Evolutionary conservation across 2,113 vertebrate species (phyloP).

Genomic region (Brachyhypopomus occidentalis): DNA sequence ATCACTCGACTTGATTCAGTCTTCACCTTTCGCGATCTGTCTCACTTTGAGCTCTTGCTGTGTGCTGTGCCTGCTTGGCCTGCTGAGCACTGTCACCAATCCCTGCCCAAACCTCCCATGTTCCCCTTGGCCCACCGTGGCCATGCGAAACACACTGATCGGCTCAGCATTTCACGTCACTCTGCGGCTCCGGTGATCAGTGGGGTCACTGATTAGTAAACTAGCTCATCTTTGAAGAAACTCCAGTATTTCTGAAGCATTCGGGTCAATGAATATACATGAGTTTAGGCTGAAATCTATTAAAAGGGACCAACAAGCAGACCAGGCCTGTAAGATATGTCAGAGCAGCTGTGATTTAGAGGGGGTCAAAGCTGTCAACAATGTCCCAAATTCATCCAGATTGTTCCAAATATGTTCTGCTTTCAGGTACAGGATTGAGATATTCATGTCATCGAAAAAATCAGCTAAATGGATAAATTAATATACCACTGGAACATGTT

Average conservation of each 20-base stretch:
- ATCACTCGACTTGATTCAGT: not conserved
- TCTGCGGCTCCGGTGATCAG: constrained; percentile 3
- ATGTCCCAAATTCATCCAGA: too few relatives aligned
- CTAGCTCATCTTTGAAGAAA: constrained; percentile 23
- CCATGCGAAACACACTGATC: constrained; percentile 26
- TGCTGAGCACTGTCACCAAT: not conserved
- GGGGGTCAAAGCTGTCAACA: not conserved
- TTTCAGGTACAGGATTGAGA: not conserved
- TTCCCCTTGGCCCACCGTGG: not conserved
- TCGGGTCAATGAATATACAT: constrained; percentile 2
- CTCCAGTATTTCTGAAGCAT: constrained; percentile 3
- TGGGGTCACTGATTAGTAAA: constrained; percentile 16
- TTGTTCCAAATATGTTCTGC: not conserved
- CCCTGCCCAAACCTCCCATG: not conserved
- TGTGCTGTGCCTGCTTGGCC: not conserved
- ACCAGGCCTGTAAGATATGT: not conserved
- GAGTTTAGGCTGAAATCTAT: not conserved
- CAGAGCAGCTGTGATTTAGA: not conserved
- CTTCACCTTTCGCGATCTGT: constrained; percentile 10
- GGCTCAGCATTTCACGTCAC: constrained; percentile 25
- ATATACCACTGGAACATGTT: not conserved
- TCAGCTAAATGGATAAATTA: not conserved
- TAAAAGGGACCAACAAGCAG: not conserved
- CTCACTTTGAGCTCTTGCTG: not conserved
- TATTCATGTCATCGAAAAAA: not conserved